Base-by-base conservation (phyloP, 2,113 vertebrate species). In the Recurvirostra avosetta region DNA sequence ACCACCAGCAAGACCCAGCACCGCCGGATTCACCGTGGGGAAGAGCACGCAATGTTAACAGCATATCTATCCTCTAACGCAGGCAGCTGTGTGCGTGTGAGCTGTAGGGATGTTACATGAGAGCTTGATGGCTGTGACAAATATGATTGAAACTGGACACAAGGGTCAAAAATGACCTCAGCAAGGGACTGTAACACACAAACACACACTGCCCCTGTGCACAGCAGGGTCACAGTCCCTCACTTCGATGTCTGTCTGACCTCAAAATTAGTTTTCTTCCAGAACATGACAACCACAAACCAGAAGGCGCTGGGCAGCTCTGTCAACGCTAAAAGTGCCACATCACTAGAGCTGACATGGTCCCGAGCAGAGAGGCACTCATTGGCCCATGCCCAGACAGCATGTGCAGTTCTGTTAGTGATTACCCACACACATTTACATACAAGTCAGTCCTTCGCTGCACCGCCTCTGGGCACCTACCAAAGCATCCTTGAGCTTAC, bases 331-430 rank as follows among this genome's bases (percentile, higher is more conserved):
- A 32, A 38, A 32, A 38, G 52, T 45, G 70, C 56, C 47, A 19
- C 70, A 5, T 0, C 0, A 2, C 41, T 59, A 30, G 52, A 66
- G 59, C 56, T 40, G 61, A 5, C 0, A 0, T 2, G 10, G 36
- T 41, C 8, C 40, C 15, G 29, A 49, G 55, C 47, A 49, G 47
- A 21, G 47, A 22, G 10, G 47, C 47, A 22, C 47, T 49, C 47
- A 21, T 49, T 49, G 49, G 45, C 38, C 47, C 2, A 0, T 13
- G 58, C 50, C 21, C 61, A 9, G 11, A 2, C 2, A 1, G 38
- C 62, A 56, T 5, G 0, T 2, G 1, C 20, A 12, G 49, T 3
- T 23, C 49, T 34, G 36, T 3, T 5, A 16, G 30, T 9, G 43
- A n/a, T 6, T 1, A 8, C 47, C 68, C 50, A 22, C 0, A 1